phyloP scores from a whole-genome alignment of 2,797 vertebrate genomes.

The Spinus olivaceus region DNA sequence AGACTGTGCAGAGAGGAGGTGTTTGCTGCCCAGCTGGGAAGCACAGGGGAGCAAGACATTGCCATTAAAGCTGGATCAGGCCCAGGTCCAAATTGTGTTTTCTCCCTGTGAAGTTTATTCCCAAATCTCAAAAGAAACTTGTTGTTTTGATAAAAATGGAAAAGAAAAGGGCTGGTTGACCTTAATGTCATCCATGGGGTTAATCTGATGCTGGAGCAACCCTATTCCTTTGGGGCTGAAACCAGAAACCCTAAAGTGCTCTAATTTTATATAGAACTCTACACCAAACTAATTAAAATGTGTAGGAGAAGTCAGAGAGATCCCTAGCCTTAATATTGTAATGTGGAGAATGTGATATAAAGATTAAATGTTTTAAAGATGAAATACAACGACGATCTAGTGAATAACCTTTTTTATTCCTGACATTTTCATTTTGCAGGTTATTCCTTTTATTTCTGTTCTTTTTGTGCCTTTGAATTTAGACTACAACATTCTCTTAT shows the following conservation, averaged over 20 bases:
- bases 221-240: not conserved
- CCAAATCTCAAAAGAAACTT: not conserved
- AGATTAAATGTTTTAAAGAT: slow-evolving; percentile 17
- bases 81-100: not conserved
- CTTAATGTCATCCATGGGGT: not conserved
- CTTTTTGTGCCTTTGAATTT: slow-evolving; percentile 10
- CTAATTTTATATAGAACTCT: not conserved
- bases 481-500: not conserved
- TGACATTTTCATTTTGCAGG: slow-evolving; percentile 25
- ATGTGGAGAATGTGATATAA: not conserved
- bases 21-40: not conserved
- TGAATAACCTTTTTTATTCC: not conserved
- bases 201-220: not conserved
- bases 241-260: not conserved
- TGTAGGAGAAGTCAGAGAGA: not conserved
- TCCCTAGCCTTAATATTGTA: not conserved
- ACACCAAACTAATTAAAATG: not conserved
- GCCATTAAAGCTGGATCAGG: not conserved
- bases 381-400: not conserved
- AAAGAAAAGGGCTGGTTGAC: not conserved
- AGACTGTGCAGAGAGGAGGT: not conserved
- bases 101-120: not conserved
- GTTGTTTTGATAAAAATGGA: not conserved
- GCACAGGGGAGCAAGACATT: not conserved
- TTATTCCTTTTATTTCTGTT: slow-evolving; percentile 9